Base-by-base conservation (phyloP, 2,797 vertebrate genomes). In the Hybognathus amarus region DNA sequence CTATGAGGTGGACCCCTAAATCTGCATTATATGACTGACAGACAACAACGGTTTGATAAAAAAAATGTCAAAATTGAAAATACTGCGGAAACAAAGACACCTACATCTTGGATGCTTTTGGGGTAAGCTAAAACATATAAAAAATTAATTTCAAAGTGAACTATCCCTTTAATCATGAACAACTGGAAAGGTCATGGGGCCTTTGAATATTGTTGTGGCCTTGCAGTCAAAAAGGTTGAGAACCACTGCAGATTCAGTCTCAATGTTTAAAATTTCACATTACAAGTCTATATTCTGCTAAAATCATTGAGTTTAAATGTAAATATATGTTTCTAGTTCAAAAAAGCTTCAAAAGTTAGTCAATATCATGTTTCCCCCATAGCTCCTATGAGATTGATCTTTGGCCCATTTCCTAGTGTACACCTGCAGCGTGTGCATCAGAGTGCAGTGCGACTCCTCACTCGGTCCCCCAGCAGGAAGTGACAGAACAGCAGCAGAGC, bases 371-470 rank as follows among this genome's bases (percentile, higher is more conserved):
- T 88, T 81, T 69, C 84, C 80, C 47, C 17, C 67, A 8, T 17
- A 64, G 70, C 64, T 54, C 63, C 83, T 77, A 64, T 56, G 77
- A 75, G 45, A 56, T 59, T 84, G 85, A 90, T 87, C 88, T 88
- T 85, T 90, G 89, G 86, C 86, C 70, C 54, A 75, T 85, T 90
- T 91, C 91, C 87, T 88, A 90, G 87, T 74, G 85, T 91, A 90
- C 89, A 91, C 91, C 91, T 91, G 91, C 82, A 88, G 71, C 40
- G 59, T 82, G 76, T 84, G 78, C 84, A 86, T 50, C 85, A 86
- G 45, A 75, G 56, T 85, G 82, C 83, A 80, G 76, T 76, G 54
- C 36, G 36, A 36, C 36, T 36, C 36, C 70, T 80, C 68, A 36
- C 70, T 80, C 68, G 40, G 52, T 84, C 63, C 64, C 56, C 67